phyloP scores from a whole-genome alignment of 1,140 invertebrate species.

The Microplitis mediator region DNA sequence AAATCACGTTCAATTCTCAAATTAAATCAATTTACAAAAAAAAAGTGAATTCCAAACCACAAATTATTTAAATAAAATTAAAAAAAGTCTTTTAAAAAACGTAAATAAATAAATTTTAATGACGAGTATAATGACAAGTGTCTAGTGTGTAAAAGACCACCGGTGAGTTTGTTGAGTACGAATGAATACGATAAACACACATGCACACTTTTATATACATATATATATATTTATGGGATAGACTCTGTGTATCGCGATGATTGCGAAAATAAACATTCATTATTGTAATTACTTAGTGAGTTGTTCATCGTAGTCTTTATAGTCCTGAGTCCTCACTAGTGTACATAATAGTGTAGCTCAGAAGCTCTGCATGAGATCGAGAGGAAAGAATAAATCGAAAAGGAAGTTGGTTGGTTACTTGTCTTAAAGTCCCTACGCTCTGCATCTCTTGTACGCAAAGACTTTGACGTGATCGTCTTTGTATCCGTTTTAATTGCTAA shows the following conservation, averaged over 20 bases:
- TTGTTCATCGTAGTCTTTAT: conserved; percentile 11
- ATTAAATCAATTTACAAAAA: too few species aligned
- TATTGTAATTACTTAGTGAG: conserved; percentile 37
- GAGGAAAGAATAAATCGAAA: neutral
- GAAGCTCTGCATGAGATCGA: neutral
- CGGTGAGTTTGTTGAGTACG: too few species aligned
- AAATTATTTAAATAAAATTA: too few species aligned
- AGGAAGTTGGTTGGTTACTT: conserved; percentile 4
- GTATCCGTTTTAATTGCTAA: conserved; percentile 24
- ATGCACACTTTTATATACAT: too few species aligned
- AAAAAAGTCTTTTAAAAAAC: too few species aligned
- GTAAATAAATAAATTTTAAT: too few species aligned
- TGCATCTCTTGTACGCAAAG: neutral
- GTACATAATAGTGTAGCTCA: neutral
- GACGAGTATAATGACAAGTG: too few species aligned
- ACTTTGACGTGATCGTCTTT: conserved; percentile 18
- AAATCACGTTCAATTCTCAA: too few species aligned
- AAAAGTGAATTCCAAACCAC: too few species aligned
- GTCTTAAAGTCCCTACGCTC: neutral
- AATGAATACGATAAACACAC: too few species aligned
- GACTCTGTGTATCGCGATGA: conserved; percentile 42
- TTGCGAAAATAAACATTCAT: conserved; percentile 40
- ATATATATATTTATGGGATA: neutral
- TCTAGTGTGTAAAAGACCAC: too few species aligned
- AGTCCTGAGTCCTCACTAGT: neutral